Evolutionary conservation across 1,140 invertebrate species (phyloP), one percentile per base, ranked within the genome.

Genomic region (Aradophagus sp.): DNA sequence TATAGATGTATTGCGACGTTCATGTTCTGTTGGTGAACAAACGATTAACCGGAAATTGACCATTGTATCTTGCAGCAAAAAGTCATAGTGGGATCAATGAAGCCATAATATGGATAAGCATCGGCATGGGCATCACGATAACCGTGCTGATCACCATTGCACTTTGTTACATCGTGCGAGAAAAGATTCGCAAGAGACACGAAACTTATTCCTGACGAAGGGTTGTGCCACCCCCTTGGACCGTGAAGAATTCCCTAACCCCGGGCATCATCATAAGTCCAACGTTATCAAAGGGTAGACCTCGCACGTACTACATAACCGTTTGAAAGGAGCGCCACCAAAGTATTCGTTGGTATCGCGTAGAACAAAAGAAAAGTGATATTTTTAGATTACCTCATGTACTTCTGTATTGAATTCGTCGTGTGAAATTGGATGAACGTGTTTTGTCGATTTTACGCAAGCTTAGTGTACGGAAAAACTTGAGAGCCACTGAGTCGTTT

Each of bases 91-190:
- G 92, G 15, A 92, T 94, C 78, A 94, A 94, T 81, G 93, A 94
- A 82, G 92, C 93, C 79, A 93, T 94, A 66, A 93, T 93, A 74
- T 94, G 92, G 92, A 92, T 93, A 71, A 93, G 92, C 82, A 92
- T 94, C 74, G 91, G 91, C 13, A 93, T 94, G 92, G 92, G 91
- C 2, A 91, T 93, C 38, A 91, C 91, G n/a, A 94, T 94, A 50
- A 91, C 90, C 0, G 87, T 94, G 0, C 86, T 94, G 2, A 94
- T 94, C 76, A 91, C 90, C 1, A 91, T 93, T 59, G 93, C 92
- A 0, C 84, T 94, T 1, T 93, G 93, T 82, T 93, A 93, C 76
- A 92, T 94, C 38, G 87, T 91, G 10, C 87, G 90, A 31, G 92
- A 94, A 83, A 93, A 93, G 77, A 93, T 91, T 81, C 89, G 90